Evolutionary conservation across 2,888 invertebrate genomes (phyloP).

Genomic region (Drosophila lutescens): DNA sequence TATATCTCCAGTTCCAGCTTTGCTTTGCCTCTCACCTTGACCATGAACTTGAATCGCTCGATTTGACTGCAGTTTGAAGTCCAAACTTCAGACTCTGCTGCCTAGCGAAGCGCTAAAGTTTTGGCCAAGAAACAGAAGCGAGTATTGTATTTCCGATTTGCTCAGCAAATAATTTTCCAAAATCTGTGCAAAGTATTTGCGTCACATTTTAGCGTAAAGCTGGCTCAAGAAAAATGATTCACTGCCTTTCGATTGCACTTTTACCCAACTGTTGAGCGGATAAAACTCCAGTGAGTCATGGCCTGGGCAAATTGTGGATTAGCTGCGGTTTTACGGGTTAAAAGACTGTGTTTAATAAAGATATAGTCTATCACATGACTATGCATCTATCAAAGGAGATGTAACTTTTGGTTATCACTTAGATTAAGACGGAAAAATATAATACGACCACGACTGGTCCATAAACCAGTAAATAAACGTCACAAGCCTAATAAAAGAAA

Average conservation of each 20-base stretch:
- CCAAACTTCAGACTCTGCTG: not conserved
- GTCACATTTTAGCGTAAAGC: slow-evolving; percentile 5
- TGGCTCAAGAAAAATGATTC: slow-evolving; percentile 24
- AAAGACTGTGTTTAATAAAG: slow-evolving; percentile 2
- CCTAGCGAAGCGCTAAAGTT: slow-evolving; percentile 30
- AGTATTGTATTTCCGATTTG: slow-evolving; percentile 18
- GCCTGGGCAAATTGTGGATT: slow-evolving; percentile 29
- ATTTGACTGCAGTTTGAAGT: slow-evolving; percentile 14
- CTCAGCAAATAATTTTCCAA: slow-evolving; percentile 12
- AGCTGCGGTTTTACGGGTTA: slow-evolving; percentile 18
- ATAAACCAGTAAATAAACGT: too few relatives aligned
- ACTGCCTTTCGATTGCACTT: slow-evolving; percentile 28
- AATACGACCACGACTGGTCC: not conserved
- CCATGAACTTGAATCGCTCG: slow-evolving; percentile 62
- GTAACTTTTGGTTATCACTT: not conserved
- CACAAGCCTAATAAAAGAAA: too few relatives aligned
- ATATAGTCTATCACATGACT: slow-evolving; percentile 5
- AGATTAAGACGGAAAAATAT: not conserved
- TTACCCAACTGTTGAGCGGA: slow-evolving; percentile 24
- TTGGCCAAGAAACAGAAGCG: slow-evolving; percentile 7
- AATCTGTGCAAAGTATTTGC: slow-evolving; percentile 12
- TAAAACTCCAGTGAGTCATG: slow-evolving; percentile 22
- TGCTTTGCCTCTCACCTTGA: slow-evolving; percentile 57
- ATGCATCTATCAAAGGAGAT: not conserved
- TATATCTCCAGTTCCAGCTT: not conserved